Conservation (phyloP, 2,888 invertebrate species). For the Epirrhoe tristata region DNA sequence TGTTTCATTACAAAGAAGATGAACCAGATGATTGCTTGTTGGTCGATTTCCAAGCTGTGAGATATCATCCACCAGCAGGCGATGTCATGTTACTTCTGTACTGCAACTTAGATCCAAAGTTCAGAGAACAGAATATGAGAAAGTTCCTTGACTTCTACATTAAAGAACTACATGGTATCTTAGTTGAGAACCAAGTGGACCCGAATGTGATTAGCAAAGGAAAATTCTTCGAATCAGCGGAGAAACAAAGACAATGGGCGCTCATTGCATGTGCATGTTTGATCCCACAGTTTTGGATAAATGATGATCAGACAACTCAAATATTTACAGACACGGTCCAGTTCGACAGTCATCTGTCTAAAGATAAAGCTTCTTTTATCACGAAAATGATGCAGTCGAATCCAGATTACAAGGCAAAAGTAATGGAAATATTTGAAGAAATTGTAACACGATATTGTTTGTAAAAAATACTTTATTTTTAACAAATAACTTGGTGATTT, state of each 20-base stretch:
- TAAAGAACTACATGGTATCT: slow-evolving; percentile 69
- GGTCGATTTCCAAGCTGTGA: slow-evolving; percentile 89
- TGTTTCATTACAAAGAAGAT: slow-evolving; percentile 76
- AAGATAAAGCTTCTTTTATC: slow-evolving; percentile 83
- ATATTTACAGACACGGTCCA: slow-evolving; percentile 76
- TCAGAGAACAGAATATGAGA: slow-evolving; percentile 78
- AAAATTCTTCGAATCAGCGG: slow-evolving; percentile 74
- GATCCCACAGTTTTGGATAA: slow-evolving; percentile 82
- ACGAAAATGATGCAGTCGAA: slow-evolving; percentile 82
- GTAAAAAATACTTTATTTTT: slow-evolving; percentile 8
- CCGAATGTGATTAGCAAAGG: slow-evolving; percentile 70
- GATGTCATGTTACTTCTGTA: slow-evolving; percentile 86
- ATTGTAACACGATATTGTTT: slow-evolving; percentile 79
- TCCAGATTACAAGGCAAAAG: slow-evolving; percentile 74
- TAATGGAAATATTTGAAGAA: slow-evolving; percentile 84
- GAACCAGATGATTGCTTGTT: slow-evolving; percentile 85
- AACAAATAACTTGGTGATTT: no score
- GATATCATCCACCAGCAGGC: slow-evolving; percentile 88
- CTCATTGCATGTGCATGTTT: slow-evolving; percentile 84
- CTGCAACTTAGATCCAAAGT: slow-evolving; percentile 78
- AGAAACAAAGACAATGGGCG: slow-evolving; percentile 82
- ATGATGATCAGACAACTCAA: slow-evolving; percentile 75
- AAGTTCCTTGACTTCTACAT: slow-evolving; percentile 86
- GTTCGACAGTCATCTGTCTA: slow-evolving; percentile 83
- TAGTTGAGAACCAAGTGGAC: slow-evolving; percentile 67